Conservation (phyloP, 92 coral and sea anemone genomes). For the Epizoanthus illoricatus region DNA sequence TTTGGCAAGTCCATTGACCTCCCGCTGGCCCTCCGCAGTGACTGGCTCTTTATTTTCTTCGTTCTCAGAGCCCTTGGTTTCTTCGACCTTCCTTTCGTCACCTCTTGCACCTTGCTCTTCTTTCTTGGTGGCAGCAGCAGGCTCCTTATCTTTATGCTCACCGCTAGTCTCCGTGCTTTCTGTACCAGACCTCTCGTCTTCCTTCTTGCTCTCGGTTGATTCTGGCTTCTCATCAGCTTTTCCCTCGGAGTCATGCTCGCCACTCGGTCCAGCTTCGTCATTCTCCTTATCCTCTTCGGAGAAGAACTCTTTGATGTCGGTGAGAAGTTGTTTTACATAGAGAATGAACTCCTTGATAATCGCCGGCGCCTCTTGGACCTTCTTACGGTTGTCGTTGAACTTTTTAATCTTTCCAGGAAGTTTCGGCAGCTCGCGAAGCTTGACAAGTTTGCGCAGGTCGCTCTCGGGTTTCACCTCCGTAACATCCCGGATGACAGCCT, state of each 20-base stretch:
- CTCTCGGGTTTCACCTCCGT: conserved; percentile 62
- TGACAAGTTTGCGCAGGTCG: conserved; percentile 68
- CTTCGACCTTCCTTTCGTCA: conserved; percentile 24
- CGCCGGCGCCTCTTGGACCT: conserved; percentile 73
- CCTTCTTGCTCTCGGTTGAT: neutral
- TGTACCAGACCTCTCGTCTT: conserved; percentile 18
- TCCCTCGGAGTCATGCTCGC: conserved; percentile 20
- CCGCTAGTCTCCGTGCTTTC: neutral
- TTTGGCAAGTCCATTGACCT: neutral
- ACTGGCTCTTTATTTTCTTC: neutral
- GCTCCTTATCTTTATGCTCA: neutral
- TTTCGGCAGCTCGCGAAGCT: conserved; percentile 53
- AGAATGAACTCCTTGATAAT: conserved; percentile 65
- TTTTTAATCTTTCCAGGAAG: conserved; percentile 72
- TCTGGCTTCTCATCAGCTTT: neutral
- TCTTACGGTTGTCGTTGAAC: conserved; percentile 78
- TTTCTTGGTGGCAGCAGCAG: neutral
- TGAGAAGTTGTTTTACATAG: conserved; percentile 57
- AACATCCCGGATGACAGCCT: conserved; percentile 55
- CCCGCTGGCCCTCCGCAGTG: neutral
- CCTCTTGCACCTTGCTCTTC: neutral
- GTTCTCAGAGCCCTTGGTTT: conserved; percentile 19
- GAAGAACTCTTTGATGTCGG: conserved; percentile 60
- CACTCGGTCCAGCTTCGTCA: conserved; percentile 29
- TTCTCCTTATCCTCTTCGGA: conserved; percentile 50